Conservation (phyloP, 2,113 vertebrate genomes). For the Ploceus nigricollis region DNA sequence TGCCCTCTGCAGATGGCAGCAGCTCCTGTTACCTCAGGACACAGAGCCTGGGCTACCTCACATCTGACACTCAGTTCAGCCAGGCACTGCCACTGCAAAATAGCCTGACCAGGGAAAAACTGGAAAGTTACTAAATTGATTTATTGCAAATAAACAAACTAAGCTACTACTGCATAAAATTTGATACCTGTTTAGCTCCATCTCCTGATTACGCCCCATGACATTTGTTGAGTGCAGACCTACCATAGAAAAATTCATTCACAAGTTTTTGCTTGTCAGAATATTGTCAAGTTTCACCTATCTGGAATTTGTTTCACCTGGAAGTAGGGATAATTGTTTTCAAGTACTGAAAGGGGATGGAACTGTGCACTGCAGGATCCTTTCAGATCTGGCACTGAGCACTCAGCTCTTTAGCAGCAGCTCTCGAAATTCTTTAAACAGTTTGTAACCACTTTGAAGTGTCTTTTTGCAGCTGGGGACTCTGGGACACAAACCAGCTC, state of each 20-base stretch:
- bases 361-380: neutral
- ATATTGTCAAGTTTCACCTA: neutral
- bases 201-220: accelerated
- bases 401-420: neutral
- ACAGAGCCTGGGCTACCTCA: accelerated
- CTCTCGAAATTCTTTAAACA: neutral
- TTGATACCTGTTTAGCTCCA: neutral
- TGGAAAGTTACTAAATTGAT: accelerated
- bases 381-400: neutral
- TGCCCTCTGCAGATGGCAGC: accelerated
- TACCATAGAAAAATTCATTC: neutral
- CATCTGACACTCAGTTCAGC: neutral
- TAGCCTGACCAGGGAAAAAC: neutral
- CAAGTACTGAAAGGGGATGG: neutral
- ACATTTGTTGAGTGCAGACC: neutral
- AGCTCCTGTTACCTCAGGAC: neutral
- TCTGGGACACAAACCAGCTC: accelerated
- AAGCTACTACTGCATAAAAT: neutral
- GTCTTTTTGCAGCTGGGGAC: neutral
- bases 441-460: neutral
- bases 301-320: neutral
- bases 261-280: neutral
- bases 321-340: neutral
- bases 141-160: neutral
- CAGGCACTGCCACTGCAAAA: neutral